phyloP scores from a whole-genome alignment of 2,113 vertebrate genomes.

The Notechis scutatus region DNA sequence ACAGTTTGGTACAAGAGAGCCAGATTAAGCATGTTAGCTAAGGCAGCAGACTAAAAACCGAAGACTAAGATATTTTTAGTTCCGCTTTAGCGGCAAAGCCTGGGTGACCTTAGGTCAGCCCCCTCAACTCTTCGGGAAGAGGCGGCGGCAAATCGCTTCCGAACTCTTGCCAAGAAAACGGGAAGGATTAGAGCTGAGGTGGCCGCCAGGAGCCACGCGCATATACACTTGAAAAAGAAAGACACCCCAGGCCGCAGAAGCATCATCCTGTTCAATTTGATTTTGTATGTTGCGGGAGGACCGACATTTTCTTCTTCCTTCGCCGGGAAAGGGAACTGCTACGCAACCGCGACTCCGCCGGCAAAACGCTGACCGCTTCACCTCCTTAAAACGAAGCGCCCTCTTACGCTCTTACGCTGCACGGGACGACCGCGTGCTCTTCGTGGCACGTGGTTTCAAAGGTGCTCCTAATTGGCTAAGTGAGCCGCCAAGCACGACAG shows the following conservation, averaged over 20 bases:
- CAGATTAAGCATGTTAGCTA: background rate
- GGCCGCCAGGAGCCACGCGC: background rate
- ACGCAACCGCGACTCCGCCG: background rate
- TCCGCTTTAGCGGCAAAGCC: background rate
- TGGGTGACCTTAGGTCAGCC: background rate
- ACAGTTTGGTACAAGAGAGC: background rate
- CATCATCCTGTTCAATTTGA: background rate
- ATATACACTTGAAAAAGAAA: background rate
- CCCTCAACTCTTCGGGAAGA: background rate
- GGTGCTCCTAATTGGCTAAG: background rate
- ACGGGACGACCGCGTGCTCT: background rate
- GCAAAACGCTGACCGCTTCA: rapidly evolving
- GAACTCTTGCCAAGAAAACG: background rate
- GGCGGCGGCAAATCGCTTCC: background rate
- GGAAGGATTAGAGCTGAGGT: background rate
- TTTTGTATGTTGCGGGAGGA: background rate
- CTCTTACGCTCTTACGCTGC: too few species aligned
- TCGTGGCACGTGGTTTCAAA: background rate
- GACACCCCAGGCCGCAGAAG: background rate
- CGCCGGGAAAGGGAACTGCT: background rate
- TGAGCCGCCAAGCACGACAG: too few species aligned
- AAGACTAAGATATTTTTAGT: background rate
- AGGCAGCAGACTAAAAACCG: background rate
- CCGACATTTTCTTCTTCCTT: background rate
- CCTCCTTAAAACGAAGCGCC: background rate